Percentiles rank a stretch among this genome's conserved stretches.
phyloP scores from a whole-genome alignment of 2,888 invertebrate genomes.

The Augochlorella aurata region DNA sequence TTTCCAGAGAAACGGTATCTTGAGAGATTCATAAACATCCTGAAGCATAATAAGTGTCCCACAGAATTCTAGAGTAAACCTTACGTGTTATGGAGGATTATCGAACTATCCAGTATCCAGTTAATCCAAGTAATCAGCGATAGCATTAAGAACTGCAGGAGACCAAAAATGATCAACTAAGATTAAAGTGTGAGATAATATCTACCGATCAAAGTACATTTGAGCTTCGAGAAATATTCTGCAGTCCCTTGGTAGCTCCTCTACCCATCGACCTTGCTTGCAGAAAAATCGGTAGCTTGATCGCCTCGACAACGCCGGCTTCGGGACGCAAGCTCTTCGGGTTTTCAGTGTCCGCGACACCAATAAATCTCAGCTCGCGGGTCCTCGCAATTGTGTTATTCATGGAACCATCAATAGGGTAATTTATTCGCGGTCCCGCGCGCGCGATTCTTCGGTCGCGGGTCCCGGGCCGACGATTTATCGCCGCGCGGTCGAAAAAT shows the following conservation, averaged over 20 bases:
- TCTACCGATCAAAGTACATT: neutral
- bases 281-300: neutral
- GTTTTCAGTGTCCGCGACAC: neutral
- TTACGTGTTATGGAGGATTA: too few relatives aligned
- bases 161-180: too few relatives aligned
- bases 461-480: conserved; percentile 45
- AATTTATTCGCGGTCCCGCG: conserved; percentile 45
- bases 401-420: conserved; percentile 53
- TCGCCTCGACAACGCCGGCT: neutral
- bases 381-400: conserved; percentile 44
- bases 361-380: conserved; percentile 18
- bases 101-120: too few relatives aligned
- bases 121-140: too few relatives aligned
- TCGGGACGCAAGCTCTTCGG: neutral
- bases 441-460: conserved; percentile 42
- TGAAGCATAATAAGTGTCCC: too few relatives aligned
- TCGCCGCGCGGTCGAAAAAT: conserved; percentile 46
- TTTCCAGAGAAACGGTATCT: too few relatives aligned
- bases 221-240: neutral
- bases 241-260: neutral
- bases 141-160: too few relatives aligned
- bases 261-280: neutral
- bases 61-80: too few relatives aligned
- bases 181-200: too few relatives aligned
- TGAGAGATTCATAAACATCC: too few relatives aligned